Conservation (phyloP, 1,140 invertebrate genomes). For the Brachionus manjavacas region DNA sequence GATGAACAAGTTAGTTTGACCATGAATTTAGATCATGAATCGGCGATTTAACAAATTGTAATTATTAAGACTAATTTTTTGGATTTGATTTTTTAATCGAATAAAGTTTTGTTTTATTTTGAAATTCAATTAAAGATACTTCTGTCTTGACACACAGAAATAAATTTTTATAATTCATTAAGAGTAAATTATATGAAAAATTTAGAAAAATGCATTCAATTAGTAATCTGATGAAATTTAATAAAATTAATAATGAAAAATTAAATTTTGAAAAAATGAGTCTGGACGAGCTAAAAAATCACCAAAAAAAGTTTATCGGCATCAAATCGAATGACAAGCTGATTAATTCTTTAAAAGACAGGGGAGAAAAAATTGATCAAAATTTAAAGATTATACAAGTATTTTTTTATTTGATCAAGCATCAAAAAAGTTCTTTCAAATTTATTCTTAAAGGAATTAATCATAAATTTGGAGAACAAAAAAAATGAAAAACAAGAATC, state of each 20-base stretch:
- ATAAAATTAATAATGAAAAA: not conserved
- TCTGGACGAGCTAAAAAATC: not conserved
- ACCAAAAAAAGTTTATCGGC: not conserved
- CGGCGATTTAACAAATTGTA: not conserved
- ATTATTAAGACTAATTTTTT: not conserved
- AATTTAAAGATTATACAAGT: not conserved
- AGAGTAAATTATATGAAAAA: not conserved
- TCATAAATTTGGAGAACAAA: not conserved
- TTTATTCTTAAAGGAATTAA: not conserved
- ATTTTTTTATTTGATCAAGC: not conserved
- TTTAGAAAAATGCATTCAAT: constrained; percentile 14
- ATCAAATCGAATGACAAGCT: not conserved
- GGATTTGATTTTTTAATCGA: constrained; percentile 6
- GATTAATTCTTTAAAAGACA: not conserved
- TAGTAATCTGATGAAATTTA: not conserved
- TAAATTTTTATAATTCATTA: not conserved
- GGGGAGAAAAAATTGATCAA: not conserved
- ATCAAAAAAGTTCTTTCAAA: not conserved
- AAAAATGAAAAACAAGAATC: not conserved
- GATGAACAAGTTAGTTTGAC: not conserved
- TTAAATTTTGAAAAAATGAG: not conserved
- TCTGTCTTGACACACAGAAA: not conserved
- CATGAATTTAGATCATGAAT: constrained; percentile 15
- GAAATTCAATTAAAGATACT: not conserved
- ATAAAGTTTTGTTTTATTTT: constrained; percentile 21